Percentiles rank a stretch among this genome's conserved stretches.
These are phyloP conservation scores for Mus caroli DNA, from an alignment of 2,797 vertebrate genomes.

Conservation along the genomic window DNA sequence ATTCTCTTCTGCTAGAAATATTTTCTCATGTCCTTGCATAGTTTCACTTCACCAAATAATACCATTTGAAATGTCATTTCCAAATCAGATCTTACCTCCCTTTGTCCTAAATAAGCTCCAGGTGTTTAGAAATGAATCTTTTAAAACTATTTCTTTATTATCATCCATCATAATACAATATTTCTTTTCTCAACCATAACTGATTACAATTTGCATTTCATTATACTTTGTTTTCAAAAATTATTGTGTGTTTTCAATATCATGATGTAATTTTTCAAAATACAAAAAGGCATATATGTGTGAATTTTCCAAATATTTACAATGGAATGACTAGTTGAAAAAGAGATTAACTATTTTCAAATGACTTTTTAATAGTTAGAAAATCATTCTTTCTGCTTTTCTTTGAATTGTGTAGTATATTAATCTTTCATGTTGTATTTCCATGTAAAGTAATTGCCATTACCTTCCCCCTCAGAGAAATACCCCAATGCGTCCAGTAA, in stretches of 20 bases:
- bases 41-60: constrained; percentile 14
- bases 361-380: constrained; percentile 36
- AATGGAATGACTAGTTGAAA: not conserved
- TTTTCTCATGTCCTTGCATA: not conserved
- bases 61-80: not conserved
- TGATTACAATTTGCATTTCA: constrained; percentile 20
- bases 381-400: not conserved
- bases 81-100: not conserved
- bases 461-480: constrained; percentile 9
- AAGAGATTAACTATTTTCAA: constrained; percentile 21
- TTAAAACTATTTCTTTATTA: not conserved
- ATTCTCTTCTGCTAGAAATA: not conserved
- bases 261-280: constrained; percentile 5
- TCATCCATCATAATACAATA: not conserved
- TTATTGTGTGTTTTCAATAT: not conserved
- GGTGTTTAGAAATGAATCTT: constrained; percentile 8
- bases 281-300: not conserved
- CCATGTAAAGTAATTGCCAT: constrained; percentile 8
- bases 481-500: not conserved
- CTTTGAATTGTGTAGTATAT: constrained; percentile 9
- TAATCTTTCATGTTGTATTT: not conserved
- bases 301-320: not conserved
- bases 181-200: not conserved
- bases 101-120: constrained; percentile 9
- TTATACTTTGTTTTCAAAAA: not conserved